A percentile compares a stretch with the other conserved stretches of the same genome.
phyloP scores from a whole-genome alignment of 92 coral and sea anemone genomes.

The Actinernus sp. region DNA sequence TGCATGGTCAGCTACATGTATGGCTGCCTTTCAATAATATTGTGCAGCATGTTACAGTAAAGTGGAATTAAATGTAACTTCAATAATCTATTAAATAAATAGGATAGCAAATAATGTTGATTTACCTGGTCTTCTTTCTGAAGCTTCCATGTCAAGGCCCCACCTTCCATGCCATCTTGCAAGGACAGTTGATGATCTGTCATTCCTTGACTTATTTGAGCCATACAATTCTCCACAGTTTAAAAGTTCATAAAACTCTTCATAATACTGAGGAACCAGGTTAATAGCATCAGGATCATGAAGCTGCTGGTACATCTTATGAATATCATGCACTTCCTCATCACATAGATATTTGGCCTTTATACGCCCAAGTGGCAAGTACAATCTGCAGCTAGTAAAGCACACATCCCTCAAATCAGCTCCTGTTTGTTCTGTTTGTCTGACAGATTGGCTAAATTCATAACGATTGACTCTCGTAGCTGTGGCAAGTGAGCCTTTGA shows the following conservation, averaged over 20 bases:
- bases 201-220: slow-evolving; percentile 21
- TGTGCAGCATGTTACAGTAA: background rate
- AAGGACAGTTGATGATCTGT: slow-evolving; percentile 11
- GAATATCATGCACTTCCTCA: slow-evolving; percentile 23
- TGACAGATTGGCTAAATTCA: slow-evolving; percentile 1
- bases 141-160: slow-evolving; percentile 18
- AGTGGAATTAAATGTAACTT: no score
- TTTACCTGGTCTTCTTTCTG: slow-evolving; percentile 28
- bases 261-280: slow-evolving; percentile 20
- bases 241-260: slow-evolving; percentile 21
- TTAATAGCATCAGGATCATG: slow-evolving; percentile 8
- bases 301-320: slow-evolving; percentile 12
- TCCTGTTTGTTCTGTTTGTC: slow-evolving; percentile 8
- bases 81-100: no score
- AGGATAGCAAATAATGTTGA: background rate
- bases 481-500: slow-evolving; percentile 22
- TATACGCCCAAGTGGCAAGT: slow-evolving; percentile 12
- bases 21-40: background rate
- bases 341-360: slow-evolving; percentile 27
- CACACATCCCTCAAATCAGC: slow-evolving; percentile 2
- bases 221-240: slow-evolving; percentile 28
- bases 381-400: slow-evolving; percentile 8
- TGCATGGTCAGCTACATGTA: slow-evolving; percentile 17
- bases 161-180: slow-evolving; percentile 34
- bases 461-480: slow-evolving; percentile 10